Conservation (phyloP, 2,888 invertebrate genomes). For the Labia minor region DNA sequence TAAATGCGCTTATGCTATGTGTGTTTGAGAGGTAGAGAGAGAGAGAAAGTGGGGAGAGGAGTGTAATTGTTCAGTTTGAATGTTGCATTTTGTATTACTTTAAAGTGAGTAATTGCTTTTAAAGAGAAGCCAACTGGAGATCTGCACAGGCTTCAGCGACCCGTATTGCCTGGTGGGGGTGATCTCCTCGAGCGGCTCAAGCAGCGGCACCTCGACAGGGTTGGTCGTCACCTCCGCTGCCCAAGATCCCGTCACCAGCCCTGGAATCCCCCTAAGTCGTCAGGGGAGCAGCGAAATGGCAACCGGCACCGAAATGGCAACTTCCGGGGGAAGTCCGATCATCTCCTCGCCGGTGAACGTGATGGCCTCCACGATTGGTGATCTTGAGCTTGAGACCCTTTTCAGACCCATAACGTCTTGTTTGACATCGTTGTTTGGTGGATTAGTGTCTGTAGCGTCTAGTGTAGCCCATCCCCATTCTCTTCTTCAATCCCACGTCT, state of each 20-base stretch:
- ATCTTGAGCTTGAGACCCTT: slow-evolving; percentile 19
- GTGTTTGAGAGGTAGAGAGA: too few relatives aligned
- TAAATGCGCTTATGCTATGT: too few relatives aligned
- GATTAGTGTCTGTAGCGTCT: too few relatives aligned
- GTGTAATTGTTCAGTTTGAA: slow-evolving; percentile 16
- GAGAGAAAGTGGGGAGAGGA: too few relatives aligned
- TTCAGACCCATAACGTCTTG: too few relatives aligned
- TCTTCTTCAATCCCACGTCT: too few relatives aligned
- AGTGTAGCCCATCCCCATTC: too few relatives aligned
- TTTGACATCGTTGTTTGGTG: too few relatives aligned
- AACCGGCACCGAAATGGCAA: slow-evolving; percentile 5
- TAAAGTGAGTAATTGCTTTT: too few relatives aligned
- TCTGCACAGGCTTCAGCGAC: slow-evolving; percentile 44
- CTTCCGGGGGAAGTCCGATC: slow-evolving; percentile 21
- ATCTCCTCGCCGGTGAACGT: slow-evolving; percentile 31
- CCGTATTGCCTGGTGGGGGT: slow-evolving; percentile 52
- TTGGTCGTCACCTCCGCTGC: slow-evolving; percentile 17
- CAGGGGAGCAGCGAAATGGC: slow-evolving; percentile 18
- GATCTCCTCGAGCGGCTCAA: slow-evolving; percentile 30
- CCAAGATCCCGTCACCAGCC: neutral
- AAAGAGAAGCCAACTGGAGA: neutral
- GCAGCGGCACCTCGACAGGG: neutral
- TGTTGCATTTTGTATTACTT: neutral
- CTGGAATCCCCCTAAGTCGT: slow-evolving; percentile 22
- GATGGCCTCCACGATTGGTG: slow-evolving; percentile 31